phyloP scores from a whole-genome alignment of 2,888 invertebrate genomes.

The Sicus ferrugineus region DNA sequence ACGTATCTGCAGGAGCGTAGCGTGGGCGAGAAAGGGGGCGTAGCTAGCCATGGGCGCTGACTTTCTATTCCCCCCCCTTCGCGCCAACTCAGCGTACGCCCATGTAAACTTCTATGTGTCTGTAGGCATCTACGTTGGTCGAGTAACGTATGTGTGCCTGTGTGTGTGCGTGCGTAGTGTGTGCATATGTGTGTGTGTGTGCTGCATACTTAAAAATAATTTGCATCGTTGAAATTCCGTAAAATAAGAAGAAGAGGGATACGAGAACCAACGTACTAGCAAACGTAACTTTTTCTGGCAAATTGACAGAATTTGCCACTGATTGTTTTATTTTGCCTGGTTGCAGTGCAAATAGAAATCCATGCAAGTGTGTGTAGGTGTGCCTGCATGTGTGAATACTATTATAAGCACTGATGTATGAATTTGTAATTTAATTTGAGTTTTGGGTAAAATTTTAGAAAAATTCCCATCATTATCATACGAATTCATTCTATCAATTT shows the following conservation, averaged over 20 bases:
- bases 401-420: background rate
- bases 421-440: background rate
- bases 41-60: no score
- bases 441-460: no score
- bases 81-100: no score
- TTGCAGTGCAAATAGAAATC: no score
- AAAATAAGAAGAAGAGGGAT: background rate
- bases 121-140: no score
- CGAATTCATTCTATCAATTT: background rate
- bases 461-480: no score
- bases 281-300: conserved; percentile 16
- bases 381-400: background rate
- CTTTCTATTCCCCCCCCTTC: no score
- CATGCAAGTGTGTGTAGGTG: conserved; percentile 6
- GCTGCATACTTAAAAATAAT: conserved; percentile 21
- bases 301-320: conserved; percentile 26
- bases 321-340: conserved; percentile 21
- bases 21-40: no score
- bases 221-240: conserved; percentile 21
- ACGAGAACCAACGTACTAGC: background rate
- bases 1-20: no score
- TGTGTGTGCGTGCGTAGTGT: background rate
- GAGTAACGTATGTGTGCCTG: no score
- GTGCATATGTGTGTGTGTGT: background rate
- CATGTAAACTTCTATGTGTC: no score